These are phyloP conservation scores for Pycnonotus jocosus DNA, from an alignment of 2,113 vertebrate genomes.

Conservation along the genomic window DNA sequence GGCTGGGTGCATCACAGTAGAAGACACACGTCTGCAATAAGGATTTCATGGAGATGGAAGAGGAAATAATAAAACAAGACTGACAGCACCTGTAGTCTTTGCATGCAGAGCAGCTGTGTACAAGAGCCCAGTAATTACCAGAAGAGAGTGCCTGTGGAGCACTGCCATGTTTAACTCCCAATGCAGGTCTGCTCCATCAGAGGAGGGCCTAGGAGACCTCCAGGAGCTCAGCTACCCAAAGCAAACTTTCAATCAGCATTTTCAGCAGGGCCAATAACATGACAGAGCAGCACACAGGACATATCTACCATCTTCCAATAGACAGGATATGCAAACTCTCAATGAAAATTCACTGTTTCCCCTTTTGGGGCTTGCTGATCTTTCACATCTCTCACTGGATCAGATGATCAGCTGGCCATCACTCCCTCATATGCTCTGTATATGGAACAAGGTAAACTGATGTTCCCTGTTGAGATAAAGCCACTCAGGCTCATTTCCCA, in stretches of 20 bases:
- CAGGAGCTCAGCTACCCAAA: neutral
- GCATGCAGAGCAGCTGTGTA: neutral
- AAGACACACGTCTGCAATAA: neutral
- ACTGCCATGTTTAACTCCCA: neutral
- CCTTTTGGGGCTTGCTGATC: neutral
- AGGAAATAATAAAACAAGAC: neutral
- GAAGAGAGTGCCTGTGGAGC: neutral
- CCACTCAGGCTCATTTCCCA: neutral
- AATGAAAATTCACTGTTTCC: neutral
- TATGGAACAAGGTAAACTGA: neutral
- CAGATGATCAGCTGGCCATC: neutral
- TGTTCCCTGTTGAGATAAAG: neutral
- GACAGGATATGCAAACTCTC: neutral
- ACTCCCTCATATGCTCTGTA: neutral
- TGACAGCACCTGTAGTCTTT: neutral
- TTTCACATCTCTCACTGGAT: neutral
- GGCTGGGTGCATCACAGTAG: neutral
- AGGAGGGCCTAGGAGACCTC: neutral
- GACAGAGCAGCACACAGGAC: neutral
- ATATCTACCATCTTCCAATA: neutral
- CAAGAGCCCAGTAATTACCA: neutral
- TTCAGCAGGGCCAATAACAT: neutral
- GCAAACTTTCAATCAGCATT: neutral
- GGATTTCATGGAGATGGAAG: neutral
- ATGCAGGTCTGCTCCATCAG: neutral